Evolutionary conservation across 2,113 vertebrate species (phyloP).

Genomic region (Ophthalmolycus amberensis): DNA sequence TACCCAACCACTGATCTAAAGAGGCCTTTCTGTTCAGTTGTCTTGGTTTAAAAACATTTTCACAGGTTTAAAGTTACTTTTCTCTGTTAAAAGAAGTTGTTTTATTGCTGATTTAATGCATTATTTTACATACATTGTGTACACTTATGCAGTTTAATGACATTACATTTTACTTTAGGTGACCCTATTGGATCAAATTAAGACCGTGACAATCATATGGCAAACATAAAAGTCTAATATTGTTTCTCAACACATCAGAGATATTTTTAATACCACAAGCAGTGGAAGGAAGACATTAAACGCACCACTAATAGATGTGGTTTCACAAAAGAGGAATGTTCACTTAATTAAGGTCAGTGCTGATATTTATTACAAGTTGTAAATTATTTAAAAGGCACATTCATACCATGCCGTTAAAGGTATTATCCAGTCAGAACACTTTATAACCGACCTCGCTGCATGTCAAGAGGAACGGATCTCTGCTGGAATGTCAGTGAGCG

Average conservation of each 20-base stretch:
- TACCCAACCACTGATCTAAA: background rate
- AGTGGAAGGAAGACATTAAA: conserved; percentile 61
- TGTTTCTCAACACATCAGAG: conserved; percentile 42
- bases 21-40: background rate
- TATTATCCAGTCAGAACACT: conserved; percentile 59
- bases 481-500: conserved; percentile 38
- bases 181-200: conserved; percentile 61
- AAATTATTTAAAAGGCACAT: conserved; percentile 74
- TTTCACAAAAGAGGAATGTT: conserved; percentile 51
- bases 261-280: conserved; percentile 57
- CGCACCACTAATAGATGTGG: conserved; percentile 39
- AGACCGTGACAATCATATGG: conserved; percentile 58
- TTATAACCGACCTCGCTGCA: background rate
- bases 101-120: conserved; percentile 79
- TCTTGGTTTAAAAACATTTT: background rate
- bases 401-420: conserved; percentile 63
- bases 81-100: conserved; percentile 59
- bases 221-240: conserved; percentile 53
- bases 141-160: conserved; percentile 62
- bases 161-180: conserved; percentile 44
- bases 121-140: conserved; percentile 62
- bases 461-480: background rate
- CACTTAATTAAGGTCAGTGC: conserved; percentile 51
- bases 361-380: conserved; percentile 23
- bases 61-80: background rate